Percentiles rank a stretch among this genome's conserved stretches.
Conservation (phyloP, 2,113 vertebrate genomes). For the Pholis gunnellus region DNA sequence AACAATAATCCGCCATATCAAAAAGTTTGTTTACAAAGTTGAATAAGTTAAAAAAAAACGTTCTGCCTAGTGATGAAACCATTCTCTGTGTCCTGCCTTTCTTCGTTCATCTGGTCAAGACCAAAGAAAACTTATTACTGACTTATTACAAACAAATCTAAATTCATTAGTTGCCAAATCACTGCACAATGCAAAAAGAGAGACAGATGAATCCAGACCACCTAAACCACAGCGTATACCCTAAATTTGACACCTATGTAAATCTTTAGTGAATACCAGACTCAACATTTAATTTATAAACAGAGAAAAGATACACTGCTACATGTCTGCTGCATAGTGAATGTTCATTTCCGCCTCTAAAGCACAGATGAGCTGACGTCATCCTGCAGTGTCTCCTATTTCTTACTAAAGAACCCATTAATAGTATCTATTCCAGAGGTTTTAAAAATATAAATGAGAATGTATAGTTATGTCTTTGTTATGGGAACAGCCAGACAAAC, state of each 20-base stretch:
- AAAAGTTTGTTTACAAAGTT: neutral
- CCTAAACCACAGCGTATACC: neutral
- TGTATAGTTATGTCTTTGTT: slow-evolving; percentile 14
- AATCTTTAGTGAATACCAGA: slow-evolving; percentile 22
- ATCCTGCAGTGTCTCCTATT: neutral
- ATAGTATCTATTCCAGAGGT: neutral
- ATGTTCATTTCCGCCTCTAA: neutral
- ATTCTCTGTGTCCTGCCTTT: neutral
- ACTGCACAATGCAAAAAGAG: neutral
- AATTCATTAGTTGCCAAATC: neutral
- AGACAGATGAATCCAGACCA: slow-evolving; percentile 22
- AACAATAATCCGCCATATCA: neutral
- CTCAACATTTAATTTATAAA: slow-evolving; percentile 25
- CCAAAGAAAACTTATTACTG: neutral
- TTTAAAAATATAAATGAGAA: neutral
- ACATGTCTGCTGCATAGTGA: neutral
- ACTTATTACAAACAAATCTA: neutral
- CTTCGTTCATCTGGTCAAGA: neutral
- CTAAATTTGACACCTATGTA: slow-evolving; percentile 9
- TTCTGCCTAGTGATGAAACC: neutral
- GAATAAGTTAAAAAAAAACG: neutral
- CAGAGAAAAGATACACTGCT: neutral
- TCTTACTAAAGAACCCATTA: slow-evolving; percentile 5
- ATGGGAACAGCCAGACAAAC: slow-evolving; percentile 33
- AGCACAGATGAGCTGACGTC: neutral